Conservation (phyloP, 2,888 invertebrate species). For the Pteria penguin region DNA sequence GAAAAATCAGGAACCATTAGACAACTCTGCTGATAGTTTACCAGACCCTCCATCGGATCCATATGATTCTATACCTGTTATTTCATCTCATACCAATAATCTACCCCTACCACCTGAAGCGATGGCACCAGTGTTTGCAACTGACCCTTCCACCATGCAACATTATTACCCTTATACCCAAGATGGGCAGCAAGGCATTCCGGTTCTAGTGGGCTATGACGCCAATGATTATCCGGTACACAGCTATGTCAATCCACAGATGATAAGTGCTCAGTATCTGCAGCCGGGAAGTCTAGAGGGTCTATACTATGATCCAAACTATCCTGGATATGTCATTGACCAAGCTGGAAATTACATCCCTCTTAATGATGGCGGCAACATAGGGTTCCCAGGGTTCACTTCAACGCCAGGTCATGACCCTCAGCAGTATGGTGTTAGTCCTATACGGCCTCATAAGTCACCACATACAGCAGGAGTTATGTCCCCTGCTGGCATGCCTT, state of each 20-base stretch:
- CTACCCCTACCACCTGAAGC: conserved; percentile 65
- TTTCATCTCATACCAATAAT: conserved; percentile 12
- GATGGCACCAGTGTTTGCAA: conserved; percentile 68
- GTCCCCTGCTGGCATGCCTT: conserved; percentile 26
- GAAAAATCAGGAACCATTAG: conserved; percentile 12
- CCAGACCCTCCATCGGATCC: conserved; percentile 3
- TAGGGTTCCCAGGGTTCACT: conserved; percentile 59
- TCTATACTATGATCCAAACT: conserved; percentile 3
- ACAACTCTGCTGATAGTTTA: conserved; percentile 26
- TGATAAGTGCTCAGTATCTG: conserved; percentile 41
- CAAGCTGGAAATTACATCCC: conserved; percentile 18
- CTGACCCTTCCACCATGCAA: conserved; percentile 52
- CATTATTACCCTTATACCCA: conserved; percentile 45
- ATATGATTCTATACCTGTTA: conserved; percentile 13
- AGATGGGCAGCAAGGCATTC: conserved; percentile 46
- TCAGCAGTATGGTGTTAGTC: conserved; percentile 24
- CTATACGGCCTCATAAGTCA: conserved; percentile 22
- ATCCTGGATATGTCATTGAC: conserved; percentile 22
- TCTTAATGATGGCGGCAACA: conserved; percentile 31
- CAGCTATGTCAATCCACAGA: conserved; percentile 26
- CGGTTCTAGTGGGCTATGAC: conserved; percentile 52
- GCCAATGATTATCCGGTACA: conserved; percentile 45
- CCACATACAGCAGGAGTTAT: conserved; percentile 5
- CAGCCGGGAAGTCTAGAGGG: conserved; percentile 51
- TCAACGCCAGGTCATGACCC: conserved; percentile 58